Percentiles rank a stretch among this genome's conserved stretches.
phyloP scores from a whole-genome alignment of 2,113 vertebrate genomes.

The Leucoraja erinaceus region DNA sequence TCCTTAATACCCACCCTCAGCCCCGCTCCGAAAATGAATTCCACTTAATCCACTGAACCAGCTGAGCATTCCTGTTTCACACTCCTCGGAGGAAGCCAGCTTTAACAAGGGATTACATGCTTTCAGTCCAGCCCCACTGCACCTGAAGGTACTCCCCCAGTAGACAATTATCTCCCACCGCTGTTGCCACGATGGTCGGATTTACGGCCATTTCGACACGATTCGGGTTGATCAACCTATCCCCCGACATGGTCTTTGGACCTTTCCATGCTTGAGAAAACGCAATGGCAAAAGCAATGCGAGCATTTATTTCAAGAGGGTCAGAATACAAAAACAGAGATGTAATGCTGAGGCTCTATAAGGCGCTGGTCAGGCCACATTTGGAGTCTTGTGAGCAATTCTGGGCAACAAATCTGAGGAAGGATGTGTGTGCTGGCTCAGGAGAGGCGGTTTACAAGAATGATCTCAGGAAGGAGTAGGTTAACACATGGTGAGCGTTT shows the following conservation, averaged over 20 bases:
- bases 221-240: slow-evolving; percentile 39
- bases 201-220: slow-evolving; percentile 39
- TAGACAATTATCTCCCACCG: slow-evolving; percentile 46
- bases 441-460: too few relatives aligned
- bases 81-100: slow-evolving; percentile 61
- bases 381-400: too few relatives aligned
- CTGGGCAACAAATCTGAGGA: too few relatives aligned
- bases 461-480: too few relatives aligned
- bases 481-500: too few relatives aligned
- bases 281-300: too few relatives aligned
- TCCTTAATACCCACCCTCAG: slow-evolving; percentile 62
- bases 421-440: too few relatives aligned
- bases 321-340: too few relatives aligned
- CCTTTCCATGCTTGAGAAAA: slow-evolving; percentile 35
- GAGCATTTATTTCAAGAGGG: too few relatives aligned
- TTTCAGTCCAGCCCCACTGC: slow-evolving; percentile 60
- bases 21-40: slow-evolving; percentile 59
- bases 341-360: too few relatives aligned
- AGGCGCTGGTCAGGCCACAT: too few relatives aligned
- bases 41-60: slow-evolving; percentile 60
- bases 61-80: slow-evolving; percentile 58
- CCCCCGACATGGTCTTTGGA: slow-evolving; percentile 35
- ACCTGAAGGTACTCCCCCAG: slow-evolving; percentile 52
- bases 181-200: slow-evolving; percentile 39
- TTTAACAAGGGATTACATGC: slow-evolving; percentile 64